Evolutionary conservation across 2,888 invertebrate species (phyloP), one percentile per base, ranked within the genome.

Genomic region (Drosophila neutralis): DNA sequence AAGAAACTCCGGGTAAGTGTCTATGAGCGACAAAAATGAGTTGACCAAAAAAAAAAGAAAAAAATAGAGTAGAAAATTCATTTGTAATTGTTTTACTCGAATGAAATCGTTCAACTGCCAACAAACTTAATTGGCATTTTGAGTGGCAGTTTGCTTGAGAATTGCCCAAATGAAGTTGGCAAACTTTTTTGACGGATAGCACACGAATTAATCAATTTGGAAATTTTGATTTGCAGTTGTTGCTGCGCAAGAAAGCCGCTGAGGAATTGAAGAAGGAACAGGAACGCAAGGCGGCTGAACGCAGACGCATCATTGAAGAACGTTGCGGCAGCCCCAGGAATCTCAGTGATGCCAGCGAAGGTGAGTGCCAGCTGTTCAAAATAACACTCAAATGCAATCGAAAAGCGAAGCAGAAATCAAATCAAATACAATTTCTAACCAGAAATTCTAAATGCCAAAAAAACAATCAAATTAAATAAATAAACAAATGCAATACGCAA

Each of bases 221-320:
- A 10, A 13, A 24, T 24, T 45, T 57, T 18, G 18, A 4, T 11
- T 48, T 52, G 13, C 93, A 99, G 98, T 96, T 98, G 95, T 95
- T 99, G 95, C 96, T 99, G 95, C 98, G 99, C 97, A 98, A 99
- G 95, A 99, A 99, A 95, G 99, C 99, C 93, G 99, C 99, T 91
- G 99, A 99, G 94, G 99, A 99, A 94, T 94, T 99, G 95, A 99
- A 99, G 95, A 98, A 98, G 94, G 99, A 99, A 94, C 99, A 99
- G 94, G 98, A 99, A 94, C 97, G 98, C 93, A 99, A 99, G 95
- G 98, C 98, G 72, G 98, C 98, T 83, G 99, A 99, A 94, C 97
- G 98, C 94, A 98, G 98, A 95, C 97, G 98, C 93, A 98, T 98
- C 95, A 98, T 98, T 93, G 97, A 98, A 93, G 97, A 98, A 94